Evolutionary conservation across 1,140 invertebrate species (phyloP), one percentile per base, ranked within the genome.

Genomic region (Bacillus rossius): DNA sequence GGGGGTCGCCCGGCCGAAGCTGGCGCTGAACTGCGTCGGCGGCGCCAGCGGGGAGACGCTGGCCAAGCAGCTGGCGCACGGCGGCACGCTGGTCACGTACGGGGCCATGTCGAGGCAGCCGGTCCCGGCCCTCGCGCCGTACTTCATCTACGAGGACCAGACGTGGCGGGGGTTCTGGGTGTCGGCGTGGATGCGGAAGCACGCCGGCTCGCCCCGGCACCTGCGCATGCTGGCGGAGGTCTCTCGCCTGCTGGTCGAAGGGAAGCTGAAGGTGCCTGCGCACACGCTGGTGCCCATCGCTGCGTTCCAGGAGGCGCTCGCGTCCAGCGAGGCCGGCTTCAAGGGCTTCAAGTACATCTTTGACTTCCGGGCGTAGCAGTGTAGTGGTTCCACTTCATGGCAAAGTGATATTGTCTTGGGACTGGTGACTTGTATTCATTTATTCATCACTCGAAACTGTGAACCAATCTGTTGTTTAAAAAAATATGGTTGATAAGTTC

Each of bases 51-150:
- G 89, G 4, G 80, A 90, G 8, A 91, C 96, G 73, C 76, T 98
- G 61, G 69, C 92, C 19, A 82, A 91, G 22, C 82, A 88, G 66
- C 75, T 98, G 47, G 79, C 78, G 25, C 74, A 87, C 61, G 78
- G 82, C 62, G 89, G 91, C 2, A 77, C 84, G 1, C 85, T 98
- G 79, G 92, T 99, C 0, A 98, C 96, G n/a, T 99, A 99, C 77
- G 97, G 96, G 19, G 96, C 92, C 26, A 99, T 99, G 96, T 94
- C 94, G 0, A 82, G 89, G 58, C 89, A 97, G 69, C 95, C 96
- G 23, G 79, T 98, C 0, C 88, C 78, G 3, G 79, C 91, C 55
- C 89, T 91, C 53, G 91, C 91, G 5, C 84, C 89, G 2, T 80
- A 86, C 37, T 80, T 98, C 41, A 99, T 99, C 68, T 99, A 99